Percentiles rank a stretch among this genome's conserved stretches.
These are phyloP conservation scores for Melanitta fusca DNA, from an alignment of 2,797 vertebrate species.

Conservation along the genomic window DNA sequence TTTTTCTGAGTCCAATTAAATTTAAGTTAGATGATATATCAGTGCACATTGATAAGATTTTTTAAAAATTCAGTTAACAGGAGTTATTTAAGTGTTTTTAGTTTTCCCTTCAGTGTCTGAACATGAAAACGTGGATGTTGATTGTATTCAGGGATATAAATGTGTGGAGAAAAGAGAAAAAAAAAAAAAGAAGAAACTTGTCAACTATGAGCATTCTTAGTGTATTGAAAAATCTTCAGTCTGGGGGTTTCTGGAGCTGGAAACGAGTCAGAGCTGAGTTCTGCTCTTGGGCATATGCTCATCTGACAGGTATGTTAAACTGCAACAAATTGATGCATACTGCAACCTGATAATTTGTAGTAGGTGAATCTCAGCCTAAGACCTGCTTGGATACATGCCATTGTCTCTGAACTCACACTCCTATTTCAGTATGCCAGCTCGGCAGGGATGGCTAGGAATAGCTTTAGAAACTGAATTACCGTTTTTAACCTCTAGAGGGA, in stretches of 20 bases:
- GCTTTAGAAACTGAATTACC: background rate
- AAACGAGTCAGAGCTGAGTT: background rate
- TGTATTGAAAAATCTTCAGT: background rate
- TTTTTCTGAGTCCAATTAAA: background rate
- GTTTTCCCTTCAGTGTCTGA: background rate
- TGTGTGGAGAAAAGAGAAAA: background rate
- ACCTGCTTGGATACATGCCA: background rate
- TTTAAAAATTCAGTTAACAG: background rate
- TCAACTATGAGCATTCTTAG: background rate
- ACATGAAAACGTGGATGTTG: background rate
- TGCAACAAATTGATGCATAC: background rate
- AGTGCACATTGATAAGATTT: background rate
- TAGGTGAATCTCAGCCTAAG: background rate
- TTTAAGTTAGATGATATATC: background rate
- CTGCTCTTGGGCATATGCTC: background rate
- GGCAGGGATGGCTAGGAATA: background rate
- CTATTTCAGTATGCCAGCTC: background rate
- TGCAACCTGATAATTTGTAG: background rate
- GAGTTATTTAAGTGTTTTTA: background rate
- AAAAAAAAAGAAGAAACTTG: background rate
- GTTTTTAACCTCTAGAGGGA: slow-evolving; percentile 73
- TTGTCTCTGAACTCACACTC: background rate
- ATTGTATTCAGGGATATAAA: background rate
- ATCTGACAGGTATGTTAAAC: background rate
- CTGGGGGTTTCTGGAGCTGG: background rate